Evolutionary conservation across 2,113 vertebrate genomes (phyloP), one percentile per base, ranked within the genome.

Genomic region (Sapayoa aenigma): DNA sequence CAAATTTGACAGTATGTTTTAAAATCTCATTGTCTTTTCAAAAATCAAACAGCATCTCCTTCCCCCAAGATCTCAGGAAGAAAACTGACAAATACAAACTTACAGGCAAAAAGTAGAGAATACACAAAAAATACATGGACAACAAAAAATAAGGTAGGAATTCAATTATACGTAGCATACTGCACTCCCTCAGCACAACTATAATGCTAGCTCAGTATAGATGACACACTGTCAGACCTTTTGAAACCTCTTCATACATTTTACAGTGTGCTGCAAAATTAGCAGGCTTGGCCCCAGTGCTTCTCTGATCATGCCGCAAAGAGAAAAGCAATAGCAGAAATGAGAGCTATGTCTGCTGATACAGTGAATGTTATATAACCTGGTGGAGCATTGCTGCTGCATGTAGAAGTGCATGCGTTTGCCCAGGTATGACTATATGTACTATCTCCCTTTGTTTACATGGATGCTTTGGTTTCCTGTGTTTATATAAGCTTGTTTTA

Each of bases 401-500:
- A 12, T 18, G 75, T 50, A 90, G 6, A 13, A 68, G 49, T 22
- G 37, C 23, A 69, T 63, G 39, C 88, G 65, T 75, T 82, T 93
- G 63, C 69, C 82, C 84, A 94, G 85, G 90, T 96, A 92, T 93
- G 90, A 94, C 79, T 87, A 21, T 65, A 66, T 56, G 63, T 85
- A 82, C 83, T 56, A 50, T 76, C 65, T 93, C 37, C 62, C 59
- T 76, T 86, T 93, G 78, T 95, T 96, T 95, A 79, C 89, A 77
- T 5, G 46, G 69, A 82, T 87, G 56, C 77, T 94, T 97, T 94
- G 87, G 76, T 87, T 93, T 73, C 71, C 75, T 50, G 65, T 90
- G 80, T 93, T 92, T 90, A 81, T 65, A 95, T 49, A 87, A 90
- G 90, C 92, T 78, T 82, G 88, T 50, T 96, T 82, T 91, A 75